Evolutionary conservation across 2,113 vertebrate species (phyloP), one percentile per base, ranked within the genome.

Genomic region (Tenrec ecaudatus): DNA sequence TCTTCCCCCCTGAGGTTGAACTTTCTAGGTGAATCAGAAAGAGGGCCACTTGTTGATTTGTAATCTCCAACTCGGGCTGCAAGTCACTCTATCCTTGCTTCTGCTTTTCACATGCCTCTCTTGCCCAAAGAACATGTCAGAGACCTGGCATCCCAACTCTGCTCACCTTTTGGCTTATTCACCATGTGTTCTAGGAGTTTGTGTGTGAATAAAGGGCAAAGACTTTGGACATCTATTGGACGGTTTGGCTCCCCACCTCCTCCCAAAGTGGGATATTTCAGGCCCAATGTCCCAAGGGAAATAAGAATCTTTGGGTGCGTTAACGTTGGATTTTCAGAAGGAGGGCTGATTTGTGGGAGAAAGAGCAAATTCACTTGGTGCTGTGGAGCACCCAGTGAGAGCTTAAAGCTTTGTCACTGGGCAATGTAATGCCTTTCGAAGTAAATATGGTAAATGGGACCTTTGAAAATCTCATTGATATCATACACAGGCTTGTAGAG

Each of bases 381-480:
- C 36, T 57, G 31, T 6, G 16, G 47, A 75, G 62, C 68, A 60
- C 73, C 43, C 60, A 2, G 71, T 89, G 77, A 82, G 88, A 47
- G 43, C 31, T 58, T n/a, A 87, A 47, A 73, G 89, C 84, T 93
- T 95, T 92, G 81, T 87, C 90, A 90, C 91, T 58, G 79, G 87
- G 80, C 79, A 94, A 77, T 80, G 89, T 90, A 90, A 78, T 36
- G n/a, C 75, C 79, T 94, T 95, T 86, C 58, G 80, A 84, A 86
- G 80, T 90, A 95, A 95, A 95, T 84, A 92, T 60, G 66, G 96
- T 95, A 95, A 92, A 94, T 82, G 33, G 40, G 90, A 96, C 95
- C 89, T 96, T 94, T 90, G 91, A 83, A 92, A 95, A 92, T 90
- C 62, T 78, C 76, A 38, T 82, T 76, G 90, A 89, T 91, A 43